A percentile compares a stretch with the other conserved stretches of the same genome.
Conservation (phyloP, 2,888 invertebrate species). For the Noctua pronuba region DNA sequence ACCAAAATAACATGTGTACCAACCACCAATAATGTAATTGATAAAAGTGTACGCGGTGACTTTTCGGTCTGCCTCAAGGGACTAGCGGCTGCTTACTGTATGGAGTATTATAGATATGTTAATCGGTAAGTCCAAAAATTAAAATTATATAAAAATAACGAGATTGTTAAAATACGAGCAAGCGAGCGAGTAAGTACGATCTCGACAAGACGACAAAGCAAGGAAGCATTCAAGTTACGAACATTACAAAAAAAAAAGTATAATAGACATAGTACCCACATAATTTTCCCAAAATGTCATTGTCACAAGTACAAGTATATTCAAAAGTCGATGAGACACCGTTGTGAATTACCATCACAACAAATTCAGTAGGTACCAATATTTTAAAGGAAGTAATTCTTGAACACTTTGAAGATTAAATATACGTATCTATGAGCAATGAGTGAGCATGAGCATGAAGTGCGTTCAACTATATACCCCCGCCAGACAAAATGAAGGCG, state of each 20-base stretch:
- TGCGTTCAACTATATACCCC: conserved; percentile 9
- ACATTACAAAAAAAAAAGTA: not conserved
- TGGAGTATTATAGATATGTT: conserved; percentile 9
- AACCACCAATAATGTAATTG: conserved; percentile 49
- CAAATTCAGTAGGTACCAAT: not conserved
- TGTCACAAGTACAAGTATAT: not conserved
- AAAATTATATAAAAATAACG: not conserved
- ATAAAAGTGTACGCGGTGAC: conserved; percentile 34
- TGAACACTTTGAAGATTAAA: not conserved
- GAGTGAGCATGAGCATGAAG: conserved; percentile 14
- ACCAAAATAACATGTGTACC: conserved; percentile 43
- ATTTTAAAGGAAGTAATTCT: not conserved
- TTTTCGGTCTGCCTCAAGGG: conserved; percentile 20
- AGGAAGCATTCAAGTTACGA: not conserved
- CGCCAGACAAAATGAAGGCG: conserved; percentile 15
- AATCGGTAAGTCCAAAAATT: not conserved
- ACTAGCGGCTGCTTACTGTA: not conserved
- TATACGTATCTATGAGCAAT: not conserved
- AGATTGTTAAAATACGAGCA: not conserved
- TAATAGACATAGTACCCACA: not conserved
- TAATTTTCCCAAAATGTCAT: not conserved
- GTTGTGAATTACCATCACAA: not conserved
- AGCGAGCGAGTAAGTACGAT: not conserved
- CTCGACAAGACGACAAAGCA: not conserved
- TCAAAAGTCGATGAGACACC: not conserved